A percentile compares a stretch with the other conserved stretches of the same genome.
phyloP scores from a whole-genome alignment of 2,797 vertebrate genomes.

The Hybognathus amarus region DNA sequence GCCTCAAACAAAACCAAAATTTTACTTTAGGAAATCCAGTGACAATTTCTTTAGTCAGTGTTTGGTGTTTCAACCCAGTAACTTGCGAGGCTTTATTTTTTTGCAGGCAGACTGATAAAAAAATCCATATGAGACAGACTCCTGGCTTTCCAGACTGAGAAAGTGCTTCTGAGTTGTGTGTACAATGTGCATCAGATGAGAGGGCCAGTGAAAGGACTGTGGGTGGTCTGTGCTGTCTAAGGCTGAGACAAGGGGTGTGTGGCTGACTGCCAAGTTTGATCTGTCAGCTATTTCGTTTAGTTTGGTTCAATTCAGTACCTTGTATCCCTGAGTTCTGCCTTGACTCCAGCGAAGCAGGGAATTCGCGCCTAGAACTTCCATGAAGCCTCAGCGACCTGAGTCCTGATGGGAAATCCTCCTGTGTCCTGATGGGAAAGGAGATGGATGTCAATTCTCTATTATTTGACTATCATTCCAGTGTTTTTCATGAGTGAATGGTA shows the following conservation, averaged over 20 bases:
- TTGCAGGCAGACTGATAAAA: conserved; percentile 2
- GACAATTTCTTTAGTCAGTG: background rate
- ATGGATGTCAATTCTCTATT: background rate
- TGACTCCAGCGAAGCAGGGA: conserved; percentile 85
- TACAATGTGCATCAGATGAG: conserved; percentile 24
- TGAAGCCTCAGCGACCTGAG: conserved; percentile 79
- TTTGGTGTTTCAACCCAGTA: conserved; percentile 1
- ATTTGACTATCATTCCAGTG: background rate
- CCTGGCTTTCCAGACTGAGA: conserved; percentile 6
- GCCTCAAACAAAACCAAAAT: background rate
- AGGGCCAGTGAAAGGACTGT: conserved; percentile 21
- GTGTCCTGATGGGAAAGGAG: conserved; percentile 67
- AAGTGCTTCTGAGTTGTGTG: conserved; percentile 23
- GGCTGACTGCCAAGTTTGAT: conserved; percentile 12
- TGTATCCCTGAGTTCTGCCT: conserved; percentile 81
- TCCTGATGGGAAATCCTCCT: conserved; percentile 74
- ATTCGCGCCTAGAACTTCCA: conserved; percentile 84
- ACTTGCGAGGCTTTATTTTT: background rate
- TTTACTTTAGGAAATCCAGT: background rate
- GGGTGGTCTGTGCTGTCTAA: conserved; percentile 19
- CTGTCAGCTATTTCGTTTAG: conserved; percentile 3
- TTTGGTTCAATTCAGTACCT: conserved; percentile 66
- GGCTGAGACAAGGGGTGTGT: background rate
- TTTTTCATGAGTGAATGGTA: background rate
- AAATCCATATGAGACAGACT: background rate